Base-by-base conservation (phyloP, 1,140 invertebrate genomes). In the Lepidurus apus region DNA sequence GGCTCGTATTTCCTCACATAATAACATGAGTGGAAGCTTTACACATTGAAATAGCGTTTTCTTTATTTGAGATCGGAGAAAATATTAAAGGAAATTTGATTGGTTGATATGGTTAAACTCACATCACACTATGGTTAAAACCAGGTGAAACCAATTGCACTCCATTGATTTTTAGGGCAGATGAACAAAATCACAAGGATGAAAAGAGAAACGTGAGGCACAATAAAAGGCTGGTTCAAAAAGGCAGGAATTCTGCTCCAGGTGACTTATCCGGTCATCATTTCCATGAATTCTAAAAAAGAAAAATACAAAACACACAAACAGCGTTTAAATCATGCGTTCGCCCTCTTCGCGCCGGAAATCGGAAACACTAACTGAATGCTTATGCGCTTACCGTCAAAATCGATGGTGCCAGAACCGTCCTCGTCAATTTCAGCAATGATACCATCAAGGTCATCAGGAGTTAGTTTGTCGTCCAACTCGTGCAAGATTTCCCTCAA, bases 351-450 rank as follows among this genome's bases (percentile, higher is more conserved):
- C 75, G 34, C 10, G n/a, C 73, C 17, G 24, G 13, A 42, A 65
- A 74, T 21, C 11, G 53, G n/a, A 77, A 74, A n/a, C n/a, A n/a
- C 43, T 43, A 24, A 21, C 75, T 21, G 75, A 74, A 11, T 65
- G n/a, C 77, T 17, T 11, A 26, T 44, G n/a, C 5, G 73, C 83
- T 83, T 87, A 91, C 91, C 91, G 84, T 92, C 91, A 83, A 92
- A 93, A 83, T 93, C 91, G 53, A 93, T 92, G 65, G 92, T 93
- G 80, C 92, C 92, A 78, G 94, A 96, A 81, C 95, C 95, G 86
- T 97, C 95, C 78, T 94, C 94, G 86, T 97, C 96, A 83, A 97
- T 97, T 89, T 98, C 96, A 83, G 95, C 94, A 84, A 98, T 97
- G 90, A 97, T 96, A 84, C 95, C 93, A 83, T 97, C 94, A 81